phyloP scores from a whole-genome alignment of 2,888 invertebrate genomes.

The Pecten maximus region DNA sequence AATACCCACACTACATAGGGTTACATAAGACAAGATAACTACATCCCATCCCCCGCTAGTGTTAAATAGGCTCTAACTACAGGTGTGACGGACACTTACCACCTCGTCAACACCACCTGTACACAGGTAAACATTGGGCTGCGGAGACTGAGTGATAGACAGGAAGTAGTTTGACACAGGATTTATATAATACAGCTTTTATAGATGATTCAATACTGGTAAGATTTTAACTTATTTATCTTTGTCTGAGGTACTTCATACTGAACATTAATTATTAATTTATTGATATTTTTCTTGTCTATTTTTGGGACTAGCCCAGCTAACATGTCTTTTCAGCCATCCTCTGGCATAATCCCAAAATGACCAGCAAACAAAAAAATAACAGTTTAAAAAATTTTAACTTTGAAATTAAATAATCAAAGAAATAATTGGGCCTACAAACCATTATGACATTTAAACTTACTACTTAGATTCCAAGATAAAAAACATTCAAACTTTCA shows the following conservation, averaged over 20 bases:
- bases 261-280: background rate
- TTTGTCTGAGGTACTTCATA: background rate
- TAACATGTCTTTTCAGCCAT: too few relatives aligned
- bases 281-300: background rate
- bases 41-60: background rate
- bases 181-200: background rate
- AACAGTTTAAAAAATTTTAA: background rate
- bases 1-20: background rate
- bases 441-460: background rate
- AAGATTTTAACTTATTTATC: background rate
- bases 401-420: background rate
- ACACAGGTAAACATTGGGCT: background rate
- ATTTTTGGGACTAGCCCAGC: too few relatives aligned
- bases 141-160: background rate
- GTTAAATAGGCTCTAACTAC: background rate
- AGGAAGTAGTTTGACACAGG: background rate
- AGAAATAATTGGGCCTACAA: background rate
- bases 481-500: background rate
- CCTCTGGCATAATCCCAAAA: too few relatives aligned
- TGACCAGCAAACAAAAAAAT: too few relatives aligned
- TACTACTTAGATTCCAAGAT: background rate
- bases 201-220: background rate
- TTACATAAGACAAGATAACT: slow-evolving; percentile 17
- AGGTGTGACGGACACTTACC: background rate
- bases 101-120: background rate